Evolutionary conservation across 2,797 vertebrate species (phyloP).

Genomic region (Peromyscus aztecus): DNA sequence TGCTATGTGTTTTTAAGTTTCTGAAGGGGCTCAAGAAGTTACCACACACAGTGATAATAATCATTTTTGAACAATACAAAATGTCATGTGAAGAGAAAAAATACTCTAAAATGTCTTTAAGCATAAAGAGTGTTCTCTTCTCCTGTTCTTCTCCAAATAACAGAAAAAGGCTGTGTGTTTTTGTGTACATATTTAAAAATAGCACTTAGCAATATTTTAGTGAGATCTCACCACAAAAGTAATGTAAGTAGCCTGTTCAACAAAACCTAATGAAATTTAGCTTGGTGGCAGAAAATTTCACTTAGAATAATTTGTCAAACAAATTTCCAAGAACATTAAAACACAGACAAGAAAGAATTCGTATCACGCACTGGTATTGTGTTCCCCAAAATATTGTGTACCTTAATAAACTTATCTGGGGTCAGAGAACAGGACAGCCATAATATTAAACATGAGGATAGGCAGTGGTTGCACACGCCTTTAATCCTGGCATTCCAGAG

Average conservation of each 20-base stretch:
- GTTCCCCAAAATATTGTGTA: no score
- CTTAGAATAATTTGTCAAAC: slow-evolving; percentile 71
- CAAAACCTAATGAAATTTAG: not conserved
- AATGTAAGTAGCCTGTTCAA: not conserved
- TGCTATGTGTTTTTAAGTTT: not conserved
- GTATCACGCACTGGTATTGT: no score
- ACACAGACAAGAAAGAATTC: slow-evolving; percentile 59
- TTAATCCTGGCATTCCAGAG: no score
- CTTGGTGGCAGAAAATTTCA: slow-evolving; percentile 51
- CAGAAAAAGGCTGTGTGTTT: not conserved
- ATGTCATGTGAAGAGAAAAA: not conserved
- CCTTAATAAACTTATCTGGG: no score
- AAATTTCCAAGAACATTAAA: slow-evolving; percentile 70
- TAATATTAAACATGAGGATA: no score
- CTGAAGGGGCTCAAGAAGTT: not conserved
- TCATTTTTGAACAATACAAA: not conserved
- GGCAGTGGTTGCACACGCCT: no score
- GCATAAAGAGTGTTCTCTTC: not conserved
- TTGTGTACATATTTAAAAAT: slow-evolving; percentile 43
- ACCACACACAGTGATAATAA: not conserved
- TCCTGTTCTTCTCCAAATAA: not conserved
- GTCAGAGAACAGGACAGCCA: no score
- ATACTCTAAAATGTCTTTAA: not conserved
- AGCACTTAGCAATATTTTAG: slow-evolving; percentile 39
- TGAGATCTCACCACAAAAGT: not conserved